Base-by-base conservation (phyloP, 2,888 invertebrate species). In the Andrena camellia region DNA sequence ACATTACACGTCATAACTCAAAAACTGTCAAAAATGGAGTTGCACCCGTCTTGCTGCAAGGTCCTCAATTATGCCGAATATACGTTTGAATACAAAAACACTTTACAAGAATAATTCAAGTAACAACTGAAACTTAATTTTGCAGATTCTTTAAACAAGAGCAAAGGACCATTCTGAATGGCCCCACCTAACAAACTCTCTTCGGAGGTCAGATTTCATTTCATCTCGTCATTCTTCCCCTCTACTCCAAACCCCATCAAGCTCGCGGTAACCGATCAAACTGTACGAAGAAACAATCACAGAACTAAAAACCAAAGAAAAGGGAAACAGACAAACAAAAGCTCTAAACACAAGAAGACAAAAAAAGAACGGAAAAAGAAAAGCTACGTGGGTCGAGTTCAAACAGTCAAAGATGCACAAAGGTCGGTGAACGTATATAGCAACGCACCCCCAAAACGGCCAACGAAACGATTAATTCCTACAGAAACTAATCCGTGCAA, bases 331-430 rank as follows among this genome's bases (percentile, higher is more conserved):
- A 42, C 42, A 17, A 42, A 17, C 42, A 42, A 42, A 42, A 17
- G 42, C 42, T 42, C 42, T 42, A 17, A 42, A 42, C 42, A 42
- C 42, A 42, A 8, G 52, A 33, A 54, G 13, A n/a, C 3, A 23
- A 52, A n/a, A 63, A 8, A 23, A 20, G 17, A 10, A 7, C 8
- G 0, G 23, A 3, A 57, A 63, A 23, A 6, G 68, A 6, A 50
- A 23, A 72, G 29, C 76, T 71, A 76, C 76, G 48, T 2, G 42
- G 20, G 13, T n/a, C 29, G 35, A 63, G 42, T 63, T 23, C 23
- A 60, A 62, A 78, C 78, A 63, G 67, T 78, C 60, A 62, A 78
- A 78, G 75, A 75, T 75, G 75, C 78, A 78, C 67, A 78, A 48
- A 33, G 68, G 23, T 68, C 60, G 57, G 20, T 63, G 68, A 75